Evolutionary conservation across 1,140 invertebrate genomes (phyloP), one percentile per base, ranked within the genome.

Genomic region (Eupristina koningsbergeri): DNA sequence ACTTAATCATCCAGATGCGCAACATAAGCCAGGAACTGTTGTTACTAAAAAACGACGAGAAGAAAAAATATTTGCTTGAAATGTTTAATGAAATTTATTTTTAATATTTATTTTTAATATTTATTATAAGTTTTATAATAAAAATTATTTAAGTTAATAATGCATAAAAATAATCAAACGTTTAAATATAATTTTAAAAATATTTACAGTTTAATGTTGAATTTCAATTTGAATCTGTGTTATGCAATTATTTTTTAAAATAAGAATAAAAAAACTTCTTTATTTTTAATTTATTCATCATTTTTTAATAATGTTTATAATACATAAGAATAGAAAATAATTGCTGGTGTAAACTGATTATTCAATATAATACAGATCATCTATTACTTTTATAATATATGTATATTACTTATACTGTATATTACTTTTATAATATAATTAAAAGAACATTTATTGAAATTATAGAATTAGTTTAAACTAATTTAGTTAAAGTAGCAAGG

Each of bases 1-100:
- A 17, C 96, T 98, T 86, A 99, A 99, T 92, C 99, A 99, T 93
- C 98, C 99, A 0, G 99, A 99, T 85, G 98, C 99, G 0, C 98
- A 99, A 90, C 97, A 99, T 87, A 99, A 99, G 90, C 98, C 98
- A 6, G 98, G 98, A 63, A 97, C 97, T 22, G 97, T 99, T 63
- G 95, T 98, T 13, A 95, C 96, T 53, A 99, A 99, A 81, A 99
- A 99, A 89, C 94, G 98, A 89, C 94, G 98, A 84, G 98, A 99
- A 91, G 99, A 99, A 91, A 97, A 97, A 93, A 98, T 98, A 91
- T 98, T 97, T 91, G 96, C 96, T 58, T 97, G 95, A 89, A 75
- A 26, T 75, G 34, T 50, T 41, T 61, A 63, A 75, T 15, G 39
- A 31, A n/a, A n/a, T n/a, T n/a, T n/a, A n/a, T n/a, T n/a, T n/a